Base-by-base conservation (phyloP, 2,888 invertebrate species). In the Cheilosia scutellata region DNA sequence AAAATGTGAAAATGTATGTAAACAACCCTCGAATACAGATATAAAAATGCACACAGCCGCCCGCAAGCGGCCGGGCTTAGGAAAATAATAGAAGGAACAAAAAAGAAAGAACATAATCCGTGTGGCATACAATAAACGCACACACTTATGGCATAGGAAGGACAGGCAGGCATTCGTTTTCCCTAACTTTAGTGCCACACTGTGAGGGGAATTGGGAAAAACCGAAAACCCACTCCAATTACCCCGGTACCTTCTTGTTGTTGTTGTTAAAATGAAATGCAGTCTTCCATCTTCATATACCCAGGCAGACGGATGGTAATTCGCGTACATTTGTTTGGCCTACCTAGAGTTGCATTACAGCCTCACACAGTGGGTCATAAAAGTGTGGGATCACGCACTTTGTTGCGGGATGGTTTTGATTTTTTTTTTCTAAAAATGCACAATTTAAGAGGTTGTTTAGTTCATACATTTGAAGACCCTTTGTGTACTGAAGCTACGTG, bases 21-120 rank as follows among this genome's bases (percentile, higher is more conserved):
- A 72, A 58, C 82, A 87, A 77, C 87, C 87, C 86, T 76, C 70
- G 53, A 55, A 72, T 27, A 65, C 51, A 62, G 16, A 70, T 42
- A 57, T 6, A 55, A 7, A 51, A 29, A 47, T 47, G 42, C 20
- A 51, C 40, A 13, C 33, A 63, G 20, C 70, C 78, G 57, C 62
- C 78, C 78, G 78, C 78, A 63, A 76, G 42, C 51, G 42, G 60
- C 42, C 70, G 68, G 53, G 53, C 25, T 62, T 57, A 77, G 53
- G 47, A 49, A 70, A 37, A 62, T 63, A 57, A 20, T 60, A 44
- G 49, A 37, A 53, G 49, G 31, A 37, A 60, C 37, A 55, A n/a
- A 11, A 31, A 71, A 70, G 44, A 25, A 57, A 37, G 53, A 53
- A 40, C 27, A 25, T 44, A 47, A 71, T 60, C 63, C 57, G 58